Conservation (phyloP, 2,113 vertebrate genomes). For the Rhizomys pruinosus region DNA sequence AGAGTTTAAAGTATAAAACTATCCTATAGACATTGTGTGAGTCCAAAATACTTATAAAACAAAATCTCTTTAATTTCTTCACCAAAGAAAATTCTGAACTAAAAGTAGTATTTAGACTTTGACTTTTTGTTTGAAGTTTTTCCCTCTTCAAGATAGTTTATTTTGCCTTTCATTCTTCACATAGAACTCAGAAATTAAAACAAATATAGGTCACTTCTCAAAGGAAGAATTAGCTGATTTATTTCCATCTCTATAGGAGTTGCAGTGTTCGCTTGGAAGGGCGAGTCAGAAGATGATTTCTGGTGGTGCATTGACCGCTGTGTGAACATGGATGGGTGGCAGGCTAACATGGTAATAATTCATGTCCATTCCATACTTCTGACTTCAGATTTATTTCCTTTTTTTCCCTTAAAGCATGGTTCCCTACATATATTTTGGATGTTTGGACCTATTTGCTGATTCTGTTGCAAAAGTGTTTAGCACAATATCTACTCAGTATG, state of each 20-base stretch:
- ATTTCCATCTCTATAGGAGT: conserved; percentile 89
- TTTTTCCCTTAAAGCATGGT: conserved; percentile 66
- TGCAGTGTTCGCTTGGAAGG: conserved; percentile 98
- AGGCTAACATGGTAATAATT: conserved; percentile 95
- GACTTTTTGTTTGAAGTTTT: neutral
- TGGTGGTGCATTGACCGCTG: conserved; percentile 99
- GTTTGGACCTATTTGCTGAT: conserved; percentile 57
- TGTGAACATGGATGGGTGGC: conserved; percentile 96
- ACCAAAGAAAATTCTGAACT: conserved; percentile 30
- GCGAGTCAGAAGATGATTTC: conserved; percentile 99
- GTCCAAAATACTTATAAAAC: conserved; percentile 34
- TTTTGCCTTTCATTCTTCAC: neutral
- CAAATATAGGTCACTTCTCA: neutral
- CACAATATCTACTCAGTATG: conserved; percentile 30
- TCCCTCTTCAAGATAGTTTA: neutral
- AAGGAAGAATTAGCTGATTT: conserved; percentile 14
- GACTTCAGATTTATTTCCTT: conserved; percentile 59
- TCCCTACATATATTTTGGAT: conserved; percentile 72
- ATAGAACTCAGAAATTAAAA: neutral
- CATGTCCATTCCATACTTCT: neutral
- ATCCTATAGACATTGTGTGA: conserved; percentile 25
- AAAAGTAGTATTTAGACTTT: conserved; percentile 13
- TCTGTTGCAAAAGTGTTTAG: conserved; percentile 58
- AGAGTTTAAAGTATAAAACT: conserved; percentile 26
- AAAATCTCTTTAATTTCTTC: neutral